Evolutionary conservation across 1,140 invertebrate species (phyloP).

Genomic region (Periplaneta americana): DNA sequence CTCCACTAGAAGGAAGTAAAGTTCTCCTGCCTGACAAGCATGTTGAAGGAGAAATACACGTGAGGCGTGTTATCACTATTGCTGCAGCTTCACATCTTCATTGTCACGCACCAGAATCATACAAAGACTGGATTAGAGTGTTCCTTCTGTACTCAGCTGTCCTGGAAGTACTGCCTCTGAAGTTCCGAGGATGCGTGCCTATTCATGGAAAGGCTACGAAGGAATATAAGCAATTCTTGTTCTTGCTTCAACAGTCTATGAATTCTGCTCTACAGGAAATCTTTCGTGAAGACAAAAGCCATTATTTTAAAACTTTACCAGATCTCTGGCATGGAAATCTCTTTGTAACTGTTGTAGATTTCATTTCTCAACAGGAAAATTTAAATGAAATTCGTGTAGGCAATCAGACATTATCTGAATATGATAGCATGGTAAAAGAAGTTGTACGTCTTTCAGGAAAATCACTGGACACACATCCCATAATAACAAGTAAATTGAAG

Average conservation of each 20-base stretch:
- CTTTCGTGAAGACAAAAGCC: not conserved
- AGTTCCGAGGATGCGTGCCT: not conserved
- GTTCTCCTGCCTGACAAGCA: too few species aligned
- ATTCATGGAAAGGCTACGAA: too few species aligned
- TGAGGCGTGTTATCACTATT: not conserved
- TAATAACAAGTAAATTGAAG: too few species aligned
- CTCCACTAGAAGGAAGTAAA: not conserved
- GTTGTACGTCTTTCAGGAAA: not conserved
- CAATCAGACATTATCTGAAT: not conserved
- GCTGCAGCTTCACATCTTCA: not conserved
- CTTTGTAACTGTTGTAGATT: conserved; percentile 2
- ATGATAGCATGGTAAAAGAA: not conserved
- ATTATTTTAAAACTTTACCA: not conserved
- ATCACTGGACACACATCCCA: not conserved
- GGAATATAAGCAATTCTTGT: not conserved
- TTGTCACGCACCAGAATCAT: not conserved
- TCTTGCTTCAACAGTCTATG: not conserved
- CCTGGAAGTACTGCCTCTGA: not conserved
- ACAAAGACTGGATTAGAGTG: not conserved
- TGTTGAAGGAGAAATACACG: not conserved
- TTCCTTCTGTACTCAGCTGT: not conserved
- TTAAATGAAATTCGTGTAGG: not conserved
- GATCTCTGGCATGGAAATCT: conserved; percentile 19
- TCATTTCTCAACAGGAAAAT: not conserved
- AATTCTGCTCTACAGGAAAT: not conserved